Conservation (phyloP, 1,140 invertebrate genomes). For the Sipha flava region DNA sequence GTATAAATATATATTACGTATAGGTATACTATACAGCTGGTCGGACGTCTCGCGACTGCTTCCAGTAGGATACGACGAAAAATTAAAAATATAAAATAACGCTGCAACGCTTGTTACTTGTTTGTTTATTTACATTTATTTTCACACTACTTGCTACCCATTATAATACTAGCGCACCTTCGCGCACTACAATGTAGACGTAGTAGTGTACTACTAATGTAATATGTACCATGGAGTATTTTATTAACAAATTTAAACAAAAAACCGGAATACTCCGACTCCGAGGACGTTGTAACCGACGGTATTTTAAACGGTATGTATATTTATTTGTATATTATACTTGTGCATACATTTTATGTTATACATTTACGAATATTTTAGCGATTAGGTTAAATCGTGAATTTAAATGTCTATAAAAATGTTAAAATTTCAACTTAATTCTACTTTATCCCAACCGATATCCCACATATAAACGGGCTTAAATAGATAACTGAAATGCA, state of each 20-base stretch:
- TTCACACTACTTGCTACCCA: not conserved
- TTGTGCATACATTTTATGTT: too few species aligned
- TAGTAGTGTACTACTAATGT: not conserved
- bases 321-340: not conserved
- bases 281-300: not conserved
- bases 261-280: not conserved
- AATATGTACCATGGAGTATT: not conserved
- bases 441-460: not conserved
- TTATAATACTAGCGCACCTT: too few species aligned
- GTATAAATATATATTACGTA: not conserved
- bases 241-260: not conserved
- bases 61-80: not conserved
- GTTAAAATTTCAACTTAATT: not conserved
- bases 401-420: not conserved
- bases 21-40: not conserved
- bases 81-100: not conserved
- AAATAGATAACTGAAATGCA: not conserved
- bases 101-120: not conserved
- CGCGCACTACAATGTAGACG: not conserved
- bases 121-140: slow-evolving; percentile 18
- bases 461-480: not conserved
- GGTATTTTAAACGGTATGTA: not conserved
- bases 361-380: not conserved
- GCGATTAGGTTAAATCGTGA: not conserved
- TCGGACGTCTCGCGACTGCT: not conserved